These are phyloP conservation scores for Octopus sinensis DNA, from an alignment of 1,140 invertebrate genomes.

Conservation along the genomic window DNA sequence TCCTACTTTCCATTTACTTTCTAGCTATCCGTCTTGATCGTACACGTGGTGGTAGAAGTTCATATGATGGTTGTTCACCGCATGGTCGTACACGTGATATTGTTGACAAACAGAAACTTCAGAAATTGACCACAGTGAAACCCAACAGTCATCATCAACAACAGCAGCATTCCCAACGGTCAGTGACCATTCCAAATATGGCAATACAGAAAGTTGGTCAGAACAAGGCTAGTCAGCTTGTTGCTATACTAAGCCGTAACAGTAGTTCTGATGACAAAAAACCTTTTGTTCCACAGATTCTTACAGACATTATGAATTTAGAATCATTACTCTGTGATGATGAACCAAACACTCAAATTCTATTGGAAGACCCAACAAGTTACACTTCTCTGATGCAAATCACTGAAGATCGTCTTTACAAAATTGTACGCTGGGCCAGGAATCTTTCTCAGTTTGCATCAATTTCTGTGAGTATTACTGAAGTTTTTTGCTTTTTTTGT, in stretches of 20 bases:
- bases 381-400: constrained; percentile 59
- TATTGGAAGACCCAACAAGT: constrained; percentile 34
- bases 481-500: too few species aligned
- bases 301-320: constrained; percentile 53
- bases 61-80: constrained; percentile 65
- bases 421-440: constrained; percentile 98
- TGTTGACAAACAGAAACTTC: constrained; percentile 22
- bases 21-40: constrained; percentile 90
- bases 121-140: constrained; percentile 25
- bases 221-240: constrained; percentile 37
- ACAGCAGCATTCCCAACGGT: constrained; percentile 10
- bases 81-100: constrained; percentile 34
- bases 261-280: constrained; percentile 21
- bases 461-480: constrained; percentile 64
- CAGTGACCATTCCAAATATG: constrained; percentile 13
- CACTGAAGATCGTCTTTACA: constrained; percentile 91
- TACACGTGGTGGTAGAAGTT: constrained; percentile 89
- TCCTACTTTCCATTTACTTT: constrained; percentile 33
- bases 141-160: constrained; percentile 10
- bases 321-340: constrained; percentile 54
- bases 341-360: constrained; percentile 40
- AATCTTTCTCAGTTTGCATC: constrained; percentile 93
- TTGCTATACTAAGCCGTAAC: constrained; percentile 43
- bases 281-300: constrained; percentile 42
- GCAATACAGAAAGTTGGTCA: not conserved